phyloP scores from a whole-genome alignment of 92 coral and sea anemone species.

The Nematostella vectensis region DNA sequence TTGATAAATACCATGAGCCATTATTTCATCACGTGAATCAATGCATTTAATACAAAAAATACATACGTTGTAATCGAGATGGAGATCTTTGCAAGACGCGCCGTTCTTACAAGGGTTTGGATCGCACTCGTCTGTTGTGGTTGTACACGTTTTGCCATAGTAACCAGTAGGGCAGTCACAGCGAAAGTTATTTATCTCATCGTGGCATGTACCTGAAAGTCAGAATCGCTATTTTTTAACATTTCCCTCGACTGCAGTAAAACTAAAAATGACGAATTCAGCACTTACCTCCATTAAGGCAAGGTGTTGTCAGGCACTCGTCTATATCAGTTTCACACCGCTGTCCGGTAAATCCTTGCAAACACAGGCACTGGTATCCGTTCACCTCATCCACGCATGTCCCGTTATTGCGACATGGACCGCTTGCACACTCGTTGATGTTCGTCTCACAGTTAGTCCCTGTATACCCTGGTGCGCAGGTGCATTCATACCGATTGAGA shows the following conservation, averaged over 20 bases:
- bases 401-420: constrained; percentile 60
- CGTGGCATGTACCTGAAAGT: constrained; percentile 52
- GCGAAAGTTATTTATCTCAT: constrained; percentile 61
- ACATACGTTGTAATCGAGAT: constrained; percentile 56
- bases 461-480: constrained; percentile 55
- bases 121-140: constrained; percentile 57
- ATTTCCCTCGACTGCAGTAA: too few relatives aligned
- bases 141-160: constrained; percentile 56
- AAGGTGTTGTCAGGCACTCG: constrained; percentile 44
- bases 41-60: too few relatives aligned
- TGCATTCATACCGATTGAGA: constrained; percentile 51
- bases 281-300: constrained; percentile 54
- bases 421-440: constrained; percentile 57
- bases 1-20: too few relatives aligned
- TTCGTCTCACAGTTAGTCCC: constrained; percentile 57
- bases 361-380: constrained; percentile 59
- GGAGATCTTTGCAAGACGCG: constrained; percentile 50
- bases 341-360: constrained; percentile 43
- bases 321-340: constrained; percentile 47
- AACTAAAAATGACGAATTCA: neutral
- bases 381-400: constrained; percentile 61
- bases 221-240: neutral
- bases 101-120: constrained; percentile 62
- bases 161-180: constrained; percentile 61
- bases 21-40: too few relatives aligned